These are phyloP conservation scores for Thera britannica DNA, from an alignment of 2,888 invertebrate genomes.

Conservation along the genomic window DNA sequence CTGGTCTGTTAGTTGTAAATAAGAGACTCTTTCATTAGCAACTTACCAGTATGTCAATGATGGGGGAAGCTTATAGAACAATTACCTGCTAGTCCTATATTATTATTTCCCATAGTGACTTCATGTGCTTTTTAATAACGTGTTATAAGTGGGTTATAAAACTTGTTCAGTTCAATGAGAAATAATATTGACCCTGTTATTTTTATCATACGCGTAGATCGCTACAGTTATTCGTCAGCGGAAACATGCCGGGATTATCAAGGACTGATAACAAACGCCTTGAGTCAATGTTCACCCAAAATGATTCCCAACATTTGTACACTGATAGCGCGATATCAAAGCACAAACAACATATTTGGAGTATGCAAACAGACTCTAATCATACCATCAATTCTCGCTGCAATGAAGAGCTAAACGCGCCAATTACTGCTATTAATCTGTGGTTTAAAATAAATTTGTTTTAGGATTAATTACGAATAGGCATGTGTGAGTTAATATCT, in stretches of 20 bases:
- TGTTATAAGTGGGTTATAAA: too few relatives aligned
- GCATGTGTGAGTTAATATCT: constrained; percentile 30
- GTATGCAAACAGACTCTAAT: constrained; percentile 76
- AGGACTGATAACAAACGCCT: constrained; percentile 65
- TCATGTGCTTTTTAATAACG: too few relatives aligned
- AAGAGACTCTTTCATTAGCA: not conserved
- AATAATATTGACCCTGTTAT: constrained; percentile 23
- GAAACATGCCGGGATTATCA: constrained; percentile 67
- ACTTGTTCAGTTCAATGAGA: not conserved
- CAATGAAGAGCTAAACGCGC: constrained; percentile 30
- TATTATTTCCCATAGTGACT: too few relatives aligned
- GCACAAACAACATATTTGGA: constrained; percentile 77
- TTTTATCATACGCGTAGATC: constrained; percentile 21
- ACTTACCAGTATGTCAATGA: too few relatives aligned
- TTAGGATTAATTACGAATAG: constrained; percentile 29
- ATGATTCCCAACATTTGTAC: constrained; percentile 73
- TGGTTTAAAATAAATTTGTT: constrained; percentile 28
- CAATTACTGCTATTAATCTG: constrained; percentile 19
- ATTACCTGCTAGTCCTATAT: too few relatives aligned
- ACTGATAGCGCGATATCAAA: constrained; percentile 66
- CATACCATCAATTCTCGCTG: constrained; percentile 59
- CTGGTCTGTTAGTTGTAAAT: not conserved
- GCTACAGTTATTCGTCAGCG: constrained; percentile 49
- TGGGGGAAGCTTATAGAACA: too few relatives aligned
- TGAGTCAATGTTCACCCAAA: constrained; percentile 77